These are phyloP conservation scores for Rhinella marina DNA, from an alignment of 2,797 vertebrate species.

Conservation along the genomic window DNA sequence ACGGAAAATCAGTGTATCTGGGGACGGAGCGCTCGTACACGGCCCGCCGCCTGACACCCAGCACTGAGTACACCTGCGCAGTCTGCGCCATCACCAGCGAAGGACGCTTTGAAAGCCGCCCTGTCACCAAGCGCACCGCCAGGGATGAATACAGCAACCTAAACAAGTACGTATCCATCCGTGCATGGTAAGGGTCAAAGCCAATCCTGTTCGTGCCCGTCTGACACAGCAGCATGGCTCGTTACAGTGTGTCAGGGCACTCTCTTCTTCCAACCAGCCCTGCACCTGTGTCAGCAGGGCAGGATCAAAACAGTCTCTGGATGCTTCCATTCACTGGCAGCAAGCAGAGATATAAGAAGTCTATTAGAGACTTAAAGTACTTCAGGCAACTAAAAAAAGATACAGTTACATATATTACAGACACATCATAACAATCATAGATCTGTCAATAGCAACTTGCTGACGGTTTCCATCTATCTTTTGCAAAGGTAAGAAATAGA, in stretches of 20 bases:
- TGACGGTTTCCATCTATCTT: neutral
- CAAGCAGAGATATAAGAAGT: too few relatives aligned
- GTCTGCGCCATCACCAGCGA: slow-evolving; percentile 70
- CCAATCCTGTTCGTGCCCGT: neutral
- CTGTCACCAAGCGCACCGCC: slow-evolving; percentile 67
- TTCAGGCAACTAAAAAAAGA: too few relatives aligned
- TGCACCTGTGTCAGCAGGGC: too few relatives aligned
- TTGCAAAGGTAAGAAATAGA: neutral
- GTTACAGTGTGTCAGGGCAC: too few relatives aligned
- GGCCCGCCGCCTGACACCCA: slow-evolving; percentile 63
- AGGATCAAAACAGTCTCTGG: too few relatives aligned
- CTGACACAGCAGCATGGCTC: too few relatives aligned
- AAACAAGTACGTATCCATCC: slow-evolving; percentile 59
- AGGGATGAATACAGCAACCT: slow-evolving; percentile 64
- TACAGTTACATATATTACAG: too few relatives aligned
- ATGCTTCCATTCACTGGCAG: too few relatives aligned
- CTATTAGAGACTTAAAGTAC: too few relatives aligned
- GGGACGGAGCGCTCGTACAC: slow-evolving; percentile 64
- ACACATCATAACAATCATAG: neutral
- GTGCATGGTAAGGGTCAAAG: neutral
- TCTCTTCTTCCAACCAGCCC: too few relatives aligned
- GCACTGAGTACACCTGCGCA: slow-evolving; percentile 67
- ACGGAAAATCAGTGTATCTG: slow-evolving; percentile 66
- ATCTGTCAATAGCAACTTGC: neutral
- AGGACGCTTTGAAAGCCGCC: slow-evolving; percentile 67